A percentile compares a stretch with the other conserved stretches of the same genome.
phyloP scores from a whole-genome alignment of 2,113 vertebrate species.

The human region DNA sequence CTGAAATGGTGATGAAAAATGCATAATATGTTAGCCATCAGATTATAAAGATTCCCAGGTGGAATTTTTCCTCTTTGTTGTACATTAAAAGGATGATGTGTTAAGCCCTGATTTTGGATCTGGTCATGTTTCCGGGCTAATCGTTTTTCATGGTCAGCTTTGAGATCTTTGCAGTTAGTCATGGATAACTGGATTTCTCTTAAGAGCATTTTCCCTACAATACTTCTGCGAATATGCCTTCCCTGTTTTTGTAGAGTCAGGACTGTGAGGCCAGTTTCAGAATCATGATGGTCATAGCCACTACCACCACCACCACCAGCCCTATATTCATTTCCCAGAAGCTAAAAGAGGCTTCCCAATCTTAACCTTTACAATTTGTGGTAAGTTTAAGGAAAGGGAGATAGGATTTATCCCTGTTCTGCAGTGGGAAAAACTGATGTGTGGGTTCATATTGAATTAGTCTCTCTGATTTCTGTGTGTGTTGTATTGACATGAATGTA shows the following conservation, averaged over 20 bases:
- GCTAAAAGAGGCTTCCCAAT: background rate
- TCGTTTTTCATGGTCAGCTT: background rate
- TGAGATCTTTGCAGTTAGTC: constrained; percentile 9
- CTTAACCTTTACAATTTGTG: background rate
- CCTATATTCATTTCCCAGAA: background rate
- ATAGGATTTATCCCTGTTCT: background rate
- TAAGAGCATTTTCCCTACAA: background rate
- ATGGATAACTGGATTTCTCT: background rate
- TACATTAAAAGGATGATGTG: background rate
- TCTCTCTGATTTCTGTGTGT: background rate
- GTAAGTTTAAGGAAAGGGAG: background rate
- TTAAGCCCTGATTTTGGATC: background rate
- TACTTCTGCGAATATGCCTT: background rate
- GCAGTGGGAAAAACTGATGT: background rate
- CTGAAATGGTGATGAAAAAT: background rate
- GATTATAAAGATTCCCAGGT: background rate
- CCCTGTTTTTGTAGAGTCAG: background rate
- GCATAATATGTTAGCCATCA: background rate
- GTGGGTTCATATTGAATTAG: background rate
- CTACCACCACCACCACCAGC: background rate
- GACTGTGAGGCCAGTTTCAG: background rate
- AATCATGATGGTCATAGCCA: background rate
- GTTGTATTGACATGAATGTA: background rate
- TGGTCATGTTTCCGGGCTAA: constrained; percentile 2
- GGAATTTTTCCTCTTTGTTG: background rate